Percentiles rank a stretch among this genome's conserved stretches.
phyloP scores from a whole-genome alignment of 2,113 vertebrate species.

The Chamaea fasciata region DNA sequence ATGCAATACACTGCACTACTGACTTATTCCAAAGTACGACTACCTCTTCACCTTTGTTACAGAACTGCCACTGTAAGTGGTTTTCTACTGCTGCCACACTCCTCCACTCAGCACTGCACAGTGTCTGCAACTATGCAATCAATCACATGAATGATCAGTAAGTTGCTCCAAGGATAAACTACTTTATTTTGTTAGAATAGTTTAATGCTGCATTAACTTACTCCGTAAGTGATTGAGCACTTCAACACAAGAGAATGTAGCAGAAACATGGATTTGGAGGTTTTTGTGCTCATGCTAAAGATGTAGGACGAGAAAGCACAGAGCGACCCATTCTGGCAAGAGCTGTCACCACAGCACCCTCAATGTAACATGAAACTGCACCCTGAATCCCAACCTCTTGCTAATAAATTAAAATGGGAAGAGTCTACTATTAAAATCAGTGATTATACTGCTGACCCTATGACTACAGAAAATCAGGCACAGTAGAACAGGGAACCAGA shows the following conservation, averaged over 20 bases:
- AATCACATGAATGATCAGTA: background rate
- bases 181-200: background rate
- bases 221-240: background rate
- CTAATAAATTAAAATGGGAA: background rate
- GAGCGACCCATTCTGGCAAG: background rate
- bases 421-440: background rate
- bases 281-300: background rate
- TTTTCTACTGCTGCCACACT: background rate
- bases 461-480: background rate
- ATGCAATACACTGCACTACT: background rate
- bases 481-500: background rate
- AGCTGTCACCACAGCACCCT: background rate
- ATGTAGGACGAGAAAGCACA: background rate
- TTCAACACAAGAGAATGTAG: background rate
- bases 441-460: background rate
- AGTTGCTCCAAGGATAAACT: background rate
- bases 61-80: background rate
- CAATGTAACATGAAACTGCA: background rate
- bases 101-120: background rate
- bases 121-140: background rate
- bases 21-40: background rate
- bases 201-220: background rate
- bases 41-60: background rate
- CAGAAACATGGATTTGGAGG: background rate
- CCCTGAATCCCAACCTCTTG: background rate